Percentiles rank a stretch among this genome's conserved stretches.
These are phyloP conservation scores for Acleris sparsana DNA, from an alignment of 2,888 invertebrate genomes.

Conservation along the genomic window DNA sequence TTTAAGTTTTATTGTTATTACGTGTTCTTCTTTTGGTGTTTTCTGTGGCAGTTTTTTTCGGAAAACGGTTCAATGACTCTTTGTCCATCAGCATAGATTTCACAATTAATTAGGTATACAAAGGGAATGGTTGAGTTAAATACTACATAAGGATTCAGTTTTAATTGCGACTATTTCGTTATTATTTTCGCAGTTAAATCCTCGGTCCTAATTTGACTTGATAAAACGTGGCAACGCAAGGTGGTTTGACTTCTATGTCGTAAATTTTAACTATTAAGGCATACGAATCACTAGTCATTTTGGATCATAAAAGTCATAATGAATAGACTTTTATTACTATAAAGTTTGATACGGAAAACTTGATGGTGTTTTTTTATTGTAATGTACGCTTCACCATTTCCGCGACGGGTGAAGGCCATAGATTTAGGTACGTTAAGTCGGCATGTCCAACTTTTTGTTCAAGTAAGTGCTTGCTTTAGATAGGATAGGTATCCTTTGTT, in stretches of 20 bases:
- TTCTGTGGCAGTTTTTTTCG: no score
- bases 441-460: background rate
- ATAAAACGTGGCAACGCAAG: background rate
- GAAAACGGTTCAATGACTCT: no score
- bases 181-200: background rate
- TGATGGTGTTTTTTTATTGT: slow-evolving; percentile 27
- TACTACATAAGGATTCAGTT: no score
- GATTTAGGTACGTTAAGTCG: slow-evolving; percentile 2
- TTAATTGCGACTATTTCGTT: background rate
- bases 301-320: slow-evolving; percentile 21
- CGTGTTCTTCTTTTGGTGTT: no score
- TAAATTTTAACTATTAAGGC: slow-evolving; percentile 8
- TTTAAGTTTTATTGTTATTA: no score
- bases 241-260: slow-evolving; percentile 15
- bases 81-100: no score
- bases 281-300: slow-evolving; percentile 13
- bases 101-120: no score
- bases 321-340: slow-evolving; percentile 22
- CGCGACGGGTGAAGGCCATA: slow-evolving; percentile 30
- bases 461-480: background rate
- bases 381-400: slow-evolving; percentile 23
- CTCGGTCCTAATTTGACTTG: background rate
- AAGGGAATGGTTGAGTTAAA: no score
- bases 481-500: background rate
- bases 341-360: slow-evolving; percentile 24